These are phyloP conservation scores for Sebastes dallii DNA, from an alignment of 2,797 vertebrate species.

Conservation along the genomic window DNA sequence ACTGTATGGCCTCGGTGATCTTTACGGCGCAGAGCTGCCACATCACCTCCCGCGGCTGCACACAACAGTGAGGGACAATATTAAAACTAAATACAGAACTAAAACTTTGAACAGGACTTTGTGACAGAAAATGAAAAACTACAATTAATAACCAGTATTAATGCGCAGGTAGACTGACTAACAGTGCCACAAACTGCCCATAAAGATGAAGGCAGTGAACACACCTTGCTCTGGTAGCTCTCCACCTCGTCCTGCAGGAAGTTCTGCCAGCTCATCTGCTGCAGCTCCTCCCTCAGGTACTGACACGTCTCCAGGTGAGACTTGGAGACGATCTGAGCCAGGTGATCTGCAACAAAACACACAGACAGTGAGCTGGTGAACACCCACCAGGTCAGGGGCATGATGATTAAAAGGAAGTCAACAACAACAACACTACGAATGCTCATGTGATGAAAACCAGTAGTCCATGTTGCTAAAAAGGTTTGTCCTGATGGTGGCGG, in stretches of 20 bases:
- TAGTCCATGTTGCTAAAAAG: background rate
- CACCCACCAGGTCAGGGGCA: background rate
- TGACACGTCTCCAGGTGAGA: slow-evolving; percentile 96
- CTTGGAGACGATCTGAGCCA: slow-evolving; percentile 91
- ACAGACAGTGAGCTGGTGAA: background rate
- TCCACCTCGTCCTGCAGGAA: slow-evolving; percentile 91
- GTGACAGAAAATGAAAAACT: background rate
- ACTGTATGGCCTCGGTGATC: slow-evolving; percentile 95
- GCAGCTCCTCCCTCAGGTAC: slow-evolving; percentile 92
- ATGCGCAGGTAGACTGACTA: background rate
- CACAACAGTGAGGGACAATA: background rate
- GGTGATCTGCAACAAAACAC: slow-evolving; percentile 83
- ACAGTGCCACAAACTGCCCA: too few relatives aligned
- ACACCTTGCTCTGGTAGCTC: slow-evolving; percentile 92
- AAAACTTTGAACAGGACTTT: too few relatives aligned
- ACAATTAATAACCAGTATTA: too few relatives aligned
- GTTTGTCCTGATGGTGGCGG: background rate
- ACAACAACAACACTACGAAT: too few relatives aligned
- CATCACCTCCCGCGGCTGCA: slow-evolving; percentile 91
- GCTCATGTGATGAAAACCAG: background rate
- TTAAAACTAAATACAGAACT: background rate
- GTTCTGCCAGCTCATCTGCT: slow-evolving; percentile 92
- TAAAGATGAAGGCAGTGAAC: background rate
- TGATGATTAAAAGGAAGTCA: too few relatives aligned
- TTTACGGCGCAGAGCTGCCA: slow-evolving; percentile 95